Evolutionary conservation across 2,797 vertebrate species (phyloP).

Genomic region (Allobates femoralis): DNA sequence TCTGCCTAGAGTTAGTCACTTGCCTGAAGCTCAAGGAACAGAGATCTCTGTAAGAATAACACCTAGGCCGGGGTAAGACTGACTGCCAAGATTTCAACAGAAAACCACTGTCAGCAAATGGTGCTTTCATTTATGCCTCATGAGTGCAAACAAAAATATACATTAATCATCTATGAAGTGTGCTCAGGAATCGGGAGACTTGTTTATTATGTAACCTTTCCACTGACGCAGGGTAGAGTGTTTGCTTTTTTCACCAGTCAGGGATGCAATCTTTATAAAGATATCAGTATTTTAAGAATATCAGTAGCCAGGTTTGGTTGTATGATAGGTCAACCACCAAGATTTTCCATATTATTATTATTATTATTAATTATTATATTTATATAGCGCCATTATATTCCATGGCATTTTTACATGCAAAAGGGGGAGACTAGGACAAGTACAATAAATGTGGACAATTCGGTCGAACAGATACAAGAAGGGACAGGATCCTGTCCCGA

Average conservation of each 20-base stretch:
- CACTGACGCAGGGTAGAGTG: neutral
- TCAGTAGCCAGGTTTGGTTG: neutral
- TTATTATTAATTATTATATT: too few species aligned
- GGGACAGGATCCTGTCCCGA: too few species aligned
- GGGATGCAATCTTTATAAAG: neutral
- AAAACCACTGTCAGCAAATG: conserved; percentile 61
- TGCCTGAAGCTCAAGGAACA: conserved; percentile 42
- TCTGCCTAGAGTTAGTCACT: conserved; percentile 54
- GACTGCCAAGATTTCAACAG: conserved; percentile 45
- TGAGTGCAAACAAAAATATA: conserved; percentile 63
- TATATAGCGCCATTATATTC: too few species aligned
- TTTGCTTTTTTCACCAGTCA: neutral
- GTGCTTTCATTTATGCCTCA: conserved; percentile 52
- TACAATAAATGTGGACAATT: too few species aligned
- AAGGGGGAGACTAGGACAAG: too few species aligned
- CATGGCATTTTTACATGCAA: too few species aligned
- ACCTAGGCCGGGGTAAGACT: conserved; percentile 10
- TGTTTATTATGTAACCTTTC: conserved; percentile 20
- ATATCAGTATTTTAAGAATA: neutral
- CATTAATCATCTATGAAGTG: conserved; percentile 57
- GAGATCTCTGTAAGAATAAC: conserved; percentile 43
- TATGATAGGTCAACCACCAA: neutral
- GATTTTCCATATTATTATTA: too few species aligned
- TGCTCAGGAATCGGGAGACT: conserved; percentile 53
- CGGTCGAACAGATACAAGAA: too few species aligned